These are phyloP conservation scores for Bos javanicus DNA, from an alignment of 2,113 vertebrate genomes.

Conservation along the genomic window DNA sequence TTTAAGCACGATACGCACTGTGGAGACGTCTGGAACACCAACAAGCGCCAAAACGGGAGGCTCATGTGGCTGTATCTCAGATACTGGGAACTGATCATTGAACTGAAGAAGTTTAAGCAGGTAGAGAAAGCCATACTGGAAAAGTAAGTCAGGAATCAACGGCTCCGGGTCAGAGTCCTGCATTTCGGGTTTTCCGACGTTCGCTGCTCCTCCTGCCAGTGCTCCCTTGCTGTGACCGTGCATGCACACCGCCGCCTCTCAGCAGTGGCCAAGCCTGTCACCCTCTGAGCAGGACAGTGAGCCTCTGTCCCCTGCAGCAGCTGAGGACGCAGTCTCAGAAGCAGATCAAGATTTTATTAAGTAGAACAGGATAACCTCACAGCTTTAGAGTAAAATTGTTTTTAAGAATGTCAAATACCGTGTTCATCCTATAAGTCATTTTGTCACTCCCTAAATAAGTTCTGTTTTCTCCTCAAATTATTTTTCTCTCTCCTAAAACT, in stretches of 20 bases:
- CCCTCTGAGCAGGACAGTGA: not conserved
- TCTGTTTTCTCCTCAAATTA: not conserved
- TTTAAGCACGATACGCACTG: conserved; percentile 94
- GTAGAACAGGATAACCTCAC: not conserved
- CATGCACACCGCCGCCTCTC: too few species aligned
- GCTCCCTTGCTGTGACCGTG: not conserved
- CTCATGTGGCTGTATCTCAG: conserved; percentile 97
- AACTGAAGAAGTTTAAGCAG: conserved; percentile 87
- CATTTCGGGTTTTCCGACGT: accelerated
- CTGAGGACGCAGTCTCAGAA: not conserved
- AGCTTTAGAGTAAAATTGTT: not conserved
- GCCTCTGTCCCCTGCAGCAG: not conserved
- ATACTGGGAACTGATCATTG: conserved; percentile 91
- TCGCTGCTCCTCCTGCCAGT: not conserved
- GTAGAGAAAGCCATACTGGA: conserved; percentile 85
- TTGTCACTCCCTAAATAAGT: not conserved
- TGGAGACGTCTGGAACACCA: conserved; percentile 87
- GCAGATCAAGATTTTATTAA: not conserved
- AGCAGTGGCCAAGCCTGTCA: not conserved
- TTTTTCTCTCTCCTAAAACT: not conserved
- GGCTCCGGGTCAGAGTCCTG: not conserved
- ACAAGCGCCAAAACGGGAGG: conserved; percentile 90
- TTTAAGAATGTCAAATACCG: not conserved
- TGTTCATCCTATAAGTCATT: not conserved
- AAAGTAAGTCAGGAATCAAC: conserved; percentile 31